phyloP scores from a whole-genome alignment of 2,797 vertebrate genomes.

The Enteromius trimaculatus region DNA sequence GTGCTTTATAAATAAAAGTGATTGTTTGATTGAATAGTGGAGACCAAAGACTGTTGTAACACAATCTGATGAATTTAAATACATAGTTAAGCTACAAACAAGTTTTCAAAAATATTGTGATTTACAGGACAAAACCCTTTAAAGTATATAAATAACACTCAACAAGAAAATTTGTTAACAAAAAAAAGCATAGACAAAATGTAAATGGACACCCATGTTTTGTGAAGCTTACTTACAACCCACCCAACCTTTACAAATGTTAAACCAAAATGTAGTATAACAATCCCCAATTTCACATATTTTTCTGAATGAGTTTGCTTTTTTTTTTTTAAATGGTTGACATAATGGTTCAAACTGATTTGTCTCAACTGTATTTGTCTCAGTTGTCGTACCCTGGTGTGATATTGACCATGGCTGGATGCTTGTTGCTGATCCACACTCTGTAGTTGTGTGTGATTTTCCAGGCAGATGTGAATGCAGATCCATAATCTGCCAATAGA shows the following conservation, averaged over 20 bases:
- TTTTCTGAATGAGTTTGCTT: background rate
- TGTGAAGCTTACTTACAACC: background rate
- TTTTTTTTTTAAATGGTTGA: background rate
- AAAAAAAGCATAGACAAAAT: no score
- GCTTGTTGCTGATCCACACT: constrained; percentile 94
- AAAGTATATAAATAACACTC: background rate
- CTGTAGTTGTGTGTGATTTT: constrained; percentile 94
- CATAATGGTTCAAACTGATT: background rate
- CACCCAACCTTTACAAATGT: background rate
- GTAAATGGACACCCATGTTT: background rate
- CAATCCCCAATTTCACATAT: background rate
- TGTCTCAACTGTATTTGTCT: background rate
- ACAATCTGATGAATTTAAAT: background rate
- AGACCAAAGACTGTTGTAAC: background rate
- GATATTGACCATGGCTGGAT: constrained; percentile 87
- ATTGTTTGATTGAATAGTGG: background rate
- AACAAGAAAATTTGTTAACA: background rate
- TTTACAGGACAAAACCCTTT: background rate
- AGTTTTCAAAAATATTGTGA: no score
- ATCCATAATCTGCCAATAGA: constrained; percentile 89
- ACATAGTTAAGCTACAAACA: background rate
- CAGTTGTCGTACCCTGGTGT: constrained; percentile 85
- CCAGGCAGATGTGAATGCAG: constrained; percentile 86
- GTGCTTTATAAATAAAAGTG: no score
- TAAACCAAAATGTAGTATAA: background rate